Conservation (phyloP, 1,140 invertebrate genomes). For the Chelonus insularis region DNA sequence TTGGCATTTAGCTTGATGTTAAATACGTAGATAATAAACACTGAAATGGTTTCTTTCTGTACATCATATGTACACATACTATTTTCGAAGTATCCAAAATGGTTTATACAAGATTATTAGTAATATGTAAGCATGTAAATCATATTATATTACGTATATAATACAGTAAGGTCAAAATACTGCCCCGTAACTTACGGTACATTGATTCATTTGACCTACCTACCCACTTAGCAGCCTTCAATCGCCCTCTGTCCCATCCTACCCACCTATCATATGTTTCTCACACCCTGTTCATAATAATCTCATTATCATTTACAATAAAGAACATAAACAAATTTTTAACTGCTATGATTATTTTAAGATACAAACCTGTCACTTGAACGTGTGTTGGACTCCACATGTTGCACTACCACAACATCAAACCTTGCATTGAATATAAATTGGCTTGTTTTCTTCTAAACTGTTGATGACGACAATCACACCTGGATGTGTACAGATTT, state of each 20-base stretch:
- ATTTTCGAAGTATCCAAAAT: no score
- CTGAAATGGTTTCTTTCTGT: not conserved
- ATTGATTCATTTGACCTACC: conserved; percentile 42
- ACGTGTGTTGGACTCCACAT: conserved; percentile 88
- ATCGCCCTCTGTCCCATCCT: conserved; percentile 17
- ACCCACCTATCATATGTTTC: not conserved
- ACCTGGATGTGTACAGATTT: not conserved
- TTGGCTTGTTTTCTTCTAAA: no score
- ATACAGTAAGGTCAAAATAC: not conserved
- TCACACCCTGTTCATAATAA: no score
- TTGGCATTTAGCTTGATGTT: conserved; percentile 2
- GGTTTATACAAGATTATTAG: not conserved
- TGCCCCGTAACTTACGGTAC: conserved; percentile 31
- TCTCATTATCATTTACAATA: no score
- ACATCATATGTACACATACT: no score
- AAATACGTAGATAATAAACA: not conserved
- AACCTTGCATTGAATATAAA: not conserved
- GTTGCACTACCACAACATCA: conserved; percentile 21
- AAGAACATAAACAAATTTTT: no score
- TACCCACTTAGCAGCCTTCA: conserved; percentile 33
- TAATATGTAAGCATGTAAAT: no score
- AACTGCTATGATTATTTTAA: not conserved
- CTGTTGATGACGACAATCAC: no score
- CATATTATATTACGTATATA: no score
- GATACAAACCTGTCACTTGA: conserved; percentile 71